Evolutionary conservation across 2,797 vertebrate genomes (phyloP).

Genomic region (Lutjanus argentimaculatus): DNA sequence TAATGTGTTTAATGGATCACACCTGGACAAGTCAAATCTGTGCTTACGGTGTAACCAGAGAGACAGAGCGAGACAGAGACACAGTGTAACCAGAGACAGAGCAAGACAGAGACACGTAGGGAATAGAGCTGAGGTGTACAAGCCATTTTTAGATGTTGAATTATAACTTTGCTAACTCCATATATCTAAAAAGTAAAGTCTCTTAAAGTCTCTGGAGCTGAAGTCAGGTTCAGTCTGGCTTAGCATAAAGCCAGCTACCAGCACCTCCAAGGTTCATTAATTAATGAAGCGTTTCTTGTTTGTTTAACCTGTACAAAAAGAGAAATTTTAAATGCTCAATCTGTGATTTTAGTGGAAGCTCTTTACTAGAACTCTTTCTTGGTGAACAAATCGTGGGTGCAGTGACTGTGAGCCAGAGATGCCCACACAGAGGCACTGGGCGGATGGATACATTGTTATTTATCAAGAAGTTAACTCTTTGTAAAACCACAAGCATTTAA

Average conservation of each 20-base stretch:
- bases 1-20: slow-evolving; percentile 49
- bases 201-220: background rate
- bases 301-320: background rate
- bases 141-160: background rate
- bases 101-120: background rate
- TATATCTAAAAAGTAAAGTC: too few relatives aligned
- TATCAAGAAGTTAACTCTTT: too few relatives aligned
- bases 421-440: too few relatives aligned
- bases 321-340: background rate
- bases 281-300: background rate
- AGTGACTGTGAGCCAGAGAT: too few relatives aligned
- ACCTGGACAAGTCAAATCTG: slow-evolving; percentile 49
- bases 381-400: too few relatives aligned
- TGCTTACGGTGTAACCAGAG: background rate
- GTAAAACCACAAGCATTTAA: too few relatives aligned
- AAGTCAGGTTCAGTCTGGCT: background rate
- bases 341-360: background rate
- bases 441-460: too few relatives aligned
- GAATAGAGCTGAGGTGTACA: background rate
- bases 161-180: background rate
- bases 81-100: too few relatives aligned
- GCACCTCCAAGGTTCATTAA: background rate
- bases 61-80: too few relatives aligned
- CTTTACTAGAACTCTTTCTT: background rate
- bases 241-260: background rate